Conservation (phyloP, 2,888 invertebrate genomes). For the Drosophila suboccidentalis region DNA sequence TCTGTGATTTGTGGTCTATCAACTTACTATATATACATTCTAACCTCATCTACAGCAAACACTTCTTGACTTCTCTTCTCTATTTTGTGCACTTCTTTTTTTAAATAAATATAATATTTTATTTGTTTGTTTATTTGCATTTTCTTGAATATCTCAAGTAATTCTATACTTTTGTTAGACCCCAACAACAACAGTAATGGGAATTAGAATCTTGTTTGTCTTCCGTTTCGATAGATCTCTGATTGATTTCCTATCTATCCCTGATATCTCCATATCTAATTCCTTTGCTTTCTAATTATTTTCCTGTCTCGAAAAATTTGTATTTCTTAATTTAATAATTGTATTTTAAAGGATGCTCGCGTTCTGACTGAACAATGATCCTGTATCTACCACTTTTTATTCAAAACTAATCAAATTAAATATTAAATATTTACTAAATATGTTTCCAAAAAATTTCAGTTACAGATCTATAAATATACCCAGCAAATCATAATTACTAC, state of each 20-base stretch:
- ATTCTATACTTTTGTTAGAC: constrained; percentile 9
- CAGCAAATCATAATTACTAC: no score
- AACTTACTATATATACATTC: no score
- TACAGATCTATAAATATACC: no score
- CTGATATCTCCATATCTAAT: background rate
- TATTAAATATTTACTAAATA: background rate
- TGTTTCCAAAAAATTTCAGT: no score
- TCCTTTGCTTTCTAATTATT: background rate
- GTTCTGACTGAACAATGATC: background rate
- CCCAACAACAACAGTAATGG: background rate
- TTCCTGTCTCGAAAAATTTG: background rate
- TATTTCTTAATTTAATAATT: background rate
- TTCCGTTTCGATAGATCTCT: background rate
- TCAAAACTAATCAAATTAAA: background rate
- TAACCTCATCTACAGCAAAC: background rate
- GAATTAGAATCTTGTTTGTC: background rate
- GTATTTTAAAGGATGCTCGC: background rate
- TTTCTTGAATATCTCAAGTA: background rate
- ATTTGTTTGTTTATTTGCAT: background rate
- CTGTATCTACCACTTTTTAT: no score
- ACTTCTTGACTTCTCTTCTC: background rate
- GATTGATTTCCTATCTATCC: background rate
- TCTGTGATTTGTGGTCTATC: no score
- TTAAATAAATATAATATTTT: background rate
- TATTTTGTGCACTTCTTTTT: background rate